phyloP scores from a whole-genome alignment of 92 coral and sea anemone genomes.

The Plumapathes pennacea region DNA sequence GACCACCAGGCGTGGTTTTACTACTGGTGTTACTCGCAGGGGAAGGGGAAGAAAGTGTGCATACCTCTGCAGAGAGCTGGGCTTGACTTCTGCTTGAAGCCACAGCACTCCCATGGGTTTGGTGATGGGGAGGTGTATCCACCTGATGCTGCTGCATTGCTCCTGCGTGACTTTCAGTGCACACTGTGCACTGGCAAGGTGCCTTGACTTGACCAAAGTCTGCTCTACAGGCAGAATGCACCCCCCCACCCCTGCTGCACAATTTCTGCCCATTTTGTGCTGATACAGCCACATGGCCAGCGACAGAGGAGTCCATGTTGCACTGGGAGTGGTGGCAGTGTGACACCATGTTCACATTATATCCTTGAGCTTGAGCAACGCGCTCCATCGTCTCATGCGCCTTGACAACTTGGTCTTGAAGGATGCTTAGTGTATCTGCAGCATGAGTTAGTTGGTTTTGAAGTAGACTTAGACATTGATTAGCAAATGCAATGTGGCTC shows the following conservation, averaged over 20 bases:
- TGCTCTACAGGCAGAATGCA: constrained; percentile 9
- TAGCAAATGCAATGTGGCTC: constrained; percentile 84
- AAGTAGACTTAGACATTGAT: constrained; percentile 77
- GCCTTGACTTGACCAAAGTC: constrained; percentile 15
- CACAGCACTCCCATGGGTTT: constrained; percentile 3
- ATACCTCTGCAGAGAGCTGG: constrained; percentile 18
- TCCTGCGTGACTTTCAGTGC: constrained; percentile 23
- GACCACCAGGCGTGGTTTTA: not conserved
- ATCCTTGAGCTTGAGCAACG: constrained; percentile 31
- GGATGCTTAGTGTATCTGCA: constrained; percentile 77
- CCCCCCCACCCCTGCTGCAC: constrained; percentile 9
- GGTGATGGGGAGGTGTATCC: constrained; percentile 7
- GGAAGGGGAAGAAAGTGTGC: not conserved
- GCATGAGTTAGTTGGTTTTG: constrained; percentile 94
- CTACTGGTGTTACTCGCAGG: constrained; percentile 1
- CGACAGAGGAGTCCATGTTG: not conserved
- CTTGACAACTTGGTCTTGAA: constrained; percentile 79
- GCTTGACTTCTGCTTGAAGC: constrained; percentile 2
- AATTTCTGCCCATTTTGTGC: constrained; percentile 65
- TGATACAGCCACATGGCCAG: constrained; percentile 31
- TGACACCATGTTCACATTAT: constrained; percentile 2
- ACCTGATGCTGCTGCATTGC: constrained; percentile 21
- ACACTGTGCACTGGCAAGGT: constrained; percentile 13
- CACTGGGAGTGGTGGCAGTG: constrained; percentile 8
- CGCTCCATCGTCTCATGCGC: constrained; percentile 73